Conservation (phyloP, 2,113 vertebrate genomes). For the Telmatochromis brichardi region DNA sequence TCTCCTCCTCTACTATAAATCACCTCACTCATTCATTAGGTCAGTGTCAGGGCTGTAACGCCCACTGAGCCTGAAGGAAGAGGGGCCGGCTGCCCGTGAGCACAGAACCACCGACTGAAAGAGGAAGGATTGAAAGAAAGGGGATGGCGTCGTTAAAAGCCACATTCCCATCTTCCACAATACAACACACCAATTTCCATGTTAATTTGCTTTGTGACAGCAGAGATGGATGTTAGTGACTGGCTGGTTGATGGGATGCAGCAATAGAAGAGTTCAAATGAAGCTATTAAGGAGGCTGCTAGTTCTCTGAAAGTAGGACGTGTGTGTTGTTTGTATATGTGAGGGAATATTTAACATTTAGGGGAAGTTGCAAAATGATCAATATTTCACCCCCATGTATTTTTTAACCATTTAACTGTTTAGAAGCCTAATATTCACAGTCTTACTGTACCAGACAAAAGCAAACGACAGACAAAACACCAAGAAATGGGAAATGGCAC, state of each 20-base stretch:
- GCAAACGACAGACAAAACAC: neutral
- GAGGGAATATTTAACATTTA: neutral
- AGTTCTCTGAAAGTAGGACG: neutral
- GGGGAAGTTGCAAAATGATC: neutral
- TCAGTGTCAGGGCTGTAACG: constrained; percentile 45
- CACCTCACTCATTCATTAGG: constrained; percentile 71
- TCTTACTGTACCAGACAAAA: neutral
- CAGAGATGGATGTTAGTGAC: constrained; percentile 66
- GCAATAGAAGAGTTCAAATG: constrained; percentile 28
- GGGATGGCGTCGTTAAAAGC: constrained; percentile 2
- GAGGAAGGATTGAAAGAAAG: constrained; percentile 4
- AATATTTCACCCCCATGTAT: neutral
- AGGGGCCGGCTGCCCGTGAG: constrained; percentile 6
- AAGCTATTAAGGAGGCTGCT: constrained; percentile 16
- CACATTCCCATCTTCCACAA: constrained; percentile 17
- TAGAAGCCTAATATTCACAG: neutral
- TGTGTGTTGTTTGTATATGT: neutral
- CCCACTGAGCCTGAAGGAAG: constrained; percentile 44
- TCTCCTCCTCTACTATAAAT: constrained; percentile 58
- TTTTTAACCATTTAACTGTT: neutral
- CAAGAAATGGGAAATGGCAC: neutral
- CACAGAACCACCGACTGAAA: neutral
- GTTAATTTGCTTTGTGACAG: constrained; percentile 61
- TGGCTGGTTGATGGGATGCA: constrained; percentile 49
- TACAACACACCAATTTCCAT: constrained; percentile 70